Conservation (phyloP, 2,888 invertebrate genomes). For the Drosophila emarginata region DNA sequence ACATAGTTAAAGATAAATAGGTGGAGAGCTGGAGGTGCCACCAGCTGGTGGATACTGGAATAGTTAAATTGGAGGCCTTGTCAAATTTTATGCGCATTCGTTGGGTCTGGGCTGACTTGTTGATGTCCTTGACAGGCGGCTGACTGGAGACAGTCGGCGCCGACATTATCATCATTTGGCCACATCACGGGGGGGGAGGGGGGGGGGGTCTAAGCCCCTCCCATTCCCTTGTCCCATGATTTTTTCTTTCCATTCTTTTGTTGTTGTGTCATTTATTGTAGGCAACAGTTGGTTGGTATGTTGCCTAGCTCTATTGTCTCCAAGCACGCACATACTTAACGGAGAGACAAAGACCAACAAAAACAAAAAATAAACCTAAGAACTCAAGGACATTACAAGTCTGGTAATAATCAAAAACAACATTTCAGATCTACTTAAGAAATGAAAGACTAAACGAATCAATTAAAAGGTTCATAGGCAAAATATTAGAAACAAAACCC, state of each 20-base stretch:
- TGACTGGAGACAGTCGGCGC: conserved; percentile 68
- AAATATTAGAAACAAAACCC: no score
- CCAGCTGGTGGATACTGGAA: neutral
- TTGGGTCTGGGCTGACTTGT: conserved; percentile 15
- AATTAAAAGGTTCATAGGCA: neutral
- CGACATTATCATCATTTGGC: conserved; percentile 36
- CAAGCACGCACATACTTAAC: conserved; percentile 12
- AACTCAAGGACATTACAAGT: neutral
- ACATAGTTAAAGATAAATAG: neutral
- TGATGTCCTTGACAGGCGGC: conserved; percentile 63
- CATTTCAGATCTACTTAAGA: neutral
- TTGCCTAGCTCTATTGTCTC: conserved; percentile 10
- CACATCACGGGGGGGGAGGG: neutral
- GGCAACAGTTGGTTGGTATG: conserved; percentile 46
- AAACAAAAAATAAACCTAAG: neutral
- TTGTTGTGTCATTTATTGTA: conserved; percentile 22
- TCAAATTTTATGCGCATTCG: conserved; percentile 66
- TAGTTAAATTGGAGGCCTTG: neutral
- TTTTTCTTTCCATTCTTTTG: neutral
- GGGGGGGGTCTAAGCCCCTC: neutral
- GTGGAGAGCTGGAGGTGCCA: neutral
- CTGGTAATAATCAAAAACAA: neutral
- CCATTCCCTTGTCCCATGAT: neutral
- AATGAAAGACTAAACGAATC: neutral
- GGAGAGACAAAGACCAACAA: neutral